phyloP scores from a whole-genome alignment of 2,113 vertebrate genomes.

The Ciconia boyciana region DNA sequence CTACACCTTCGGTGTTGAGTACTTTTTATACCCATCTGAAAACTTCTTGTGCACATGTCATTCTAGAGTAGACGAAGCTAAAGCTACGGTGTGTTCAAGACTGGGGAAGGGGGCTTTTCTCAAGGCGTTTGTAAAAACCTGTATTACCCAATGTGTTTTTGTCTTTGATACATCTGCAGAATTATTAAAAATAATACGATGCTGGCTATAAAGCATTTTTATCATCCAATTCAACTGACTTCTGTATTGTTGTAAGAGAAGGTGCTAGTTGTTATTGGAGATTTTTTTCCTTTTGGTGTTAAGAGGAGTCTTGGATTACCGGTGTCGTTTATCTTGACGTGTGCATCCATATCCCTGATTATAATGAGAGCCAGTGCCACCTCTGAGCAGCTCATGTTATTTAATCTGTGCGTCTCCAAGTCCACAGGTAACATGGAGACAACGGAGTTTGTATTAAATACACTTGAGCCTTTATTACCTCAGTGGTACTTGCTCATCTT shows the following conservation, averaged over 20 bases:
- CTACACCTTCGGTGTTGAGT: not conserved
- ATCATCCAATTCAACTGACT: not conserved
- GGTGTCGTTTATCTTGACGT: not conserved
- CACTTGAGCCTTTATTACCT: not conserved
- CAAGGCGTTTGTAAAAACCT: not conserved
- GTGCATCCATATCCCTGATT: slow-evolving; percentile 68
- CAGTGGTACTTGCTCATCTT: not conserved
- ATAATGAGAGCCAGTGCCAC: slow-evolving; percentile 62
- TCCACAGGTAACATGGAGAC: not conserved
- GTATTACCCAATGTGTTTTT: not conserved
- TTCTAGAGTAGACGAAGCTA: not conserved
- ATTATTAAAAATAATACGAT: not conserved
- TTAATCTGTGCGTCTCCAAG: slow-evolving; percentile 65
- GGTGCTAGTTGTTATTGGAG: not conserved
- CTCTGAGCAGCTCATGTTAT: slow-evolving; percentile 67
- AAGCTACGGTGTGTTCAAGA: not conserved
- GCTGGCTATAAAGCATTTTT: not conserved
- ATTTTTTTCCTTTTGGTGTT: not conserved
- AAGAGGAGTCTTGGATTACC: not conserved
- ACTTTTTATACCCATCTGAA: not conserved
- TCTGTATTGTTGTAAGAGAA: not conserved
- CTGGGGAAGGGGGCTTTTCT: not conserved
- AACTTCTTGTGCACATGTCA: not conserved
- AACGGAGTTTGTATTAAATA: not conserved
- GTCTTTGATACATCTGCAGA: not conserved